phyloP scores from a whole-genome alignment of 64 coral and sea anemone genomes.

The Actinia tenebrosa region DNA sequence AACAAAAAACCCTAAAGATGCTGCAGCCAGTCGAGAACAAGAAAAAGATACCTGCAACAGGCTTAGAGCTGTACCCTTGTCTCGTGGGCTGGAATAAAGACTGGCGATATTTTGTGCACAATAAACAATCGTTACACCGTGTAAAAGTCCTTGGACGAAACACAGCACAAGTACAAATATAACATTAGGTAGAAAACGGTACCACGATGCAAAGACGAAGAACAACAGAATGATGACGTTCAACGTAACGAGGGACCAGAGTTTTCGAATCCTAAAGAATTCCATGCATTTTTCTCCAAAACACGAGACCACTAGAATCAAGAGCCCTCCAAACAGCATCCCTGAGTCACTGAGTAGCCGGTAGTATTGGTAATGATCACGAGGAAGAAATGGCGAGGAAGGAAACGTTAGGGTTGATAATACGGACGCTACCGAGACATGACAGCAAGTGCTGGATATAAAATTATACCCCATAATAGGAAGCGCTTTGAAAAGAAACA shows the following conservation, averaged over 20 bases:
- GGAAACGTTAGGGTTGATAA: not conserved
- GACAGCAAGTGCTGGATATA: not conserved
- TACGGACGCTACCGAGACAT: not conserved
- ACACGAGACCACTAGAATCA: not conserved
- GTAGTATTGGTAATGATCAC: not conserved
- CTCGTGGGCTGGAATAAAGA: not conserved
- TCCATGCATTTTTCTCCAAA: not conserved
- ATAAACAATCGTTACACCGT: not conserved
- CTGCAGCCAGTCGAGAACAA: slow-evolving; percentile 11
- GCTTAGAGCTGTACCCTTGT: slow-evolving; percentile 36
- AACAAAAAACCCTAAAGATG: slow-evolving; percentile 24
- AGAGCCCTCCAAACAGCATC: not conserved
- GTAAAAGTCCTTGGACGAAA: not conserved
- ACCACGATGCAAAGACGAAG: not conserved
- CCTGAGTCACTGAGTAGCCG: not conserved
- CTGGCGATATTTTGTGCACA: no score
- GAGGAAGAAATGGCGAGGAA: not conserved
- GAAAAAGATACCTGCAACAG: not conserved
- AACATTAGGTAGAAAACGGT: not conserved
- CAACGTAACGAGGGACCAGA: not conserved
- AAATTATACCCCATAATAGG: not conserved
- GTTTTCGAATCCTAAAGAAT: not conserved
- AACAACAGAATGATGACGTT: not conserved
- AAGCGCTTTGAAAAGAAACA: not conserved
- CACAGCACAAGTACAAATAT: not conserved